Evolutionary conservation across 2,113 vertebrate genomes (phyloP).

Genomic region (Prochilodus magdalenae): DNA sequence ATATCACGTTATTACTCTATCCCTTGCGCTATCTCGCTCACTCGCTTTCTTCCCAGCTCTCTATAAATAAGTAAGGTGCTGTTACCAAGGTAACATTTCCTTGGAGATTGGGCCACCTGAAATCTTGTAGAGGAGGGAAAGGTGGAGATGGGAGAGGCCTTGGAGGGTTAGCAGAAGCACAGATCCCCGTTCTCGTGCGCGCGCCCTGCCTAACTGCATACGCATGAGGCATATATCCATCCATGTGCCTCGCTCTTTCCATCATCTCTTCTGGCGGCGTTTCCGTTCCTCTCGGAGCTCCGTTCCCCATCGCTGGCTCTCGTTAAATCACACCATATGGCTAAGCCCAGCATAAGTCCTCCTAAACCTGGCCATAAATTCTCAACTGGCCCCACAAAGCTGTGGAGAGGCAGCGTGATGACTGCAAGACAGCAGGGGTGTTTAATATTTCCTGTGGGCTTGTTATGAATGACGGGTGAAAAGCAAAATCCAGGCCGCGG

Average conservation of each 20-base stretch:
- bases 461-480: not conserved
- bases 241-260: not conserved
- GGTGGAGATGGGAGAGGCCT: slow-evolving; percentile 41
- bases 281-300: not conserved
- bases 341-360: slow-evolving; percentile 32
- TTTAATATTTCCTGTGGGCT: not conserved
- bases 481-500: too few relatives aligned
- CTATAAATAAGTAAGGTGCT: slow-evolving; percentile 80
- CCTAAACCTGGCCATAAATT: slow-evolving; percentile 28
- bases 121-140: slow-evolving; percentile 61
- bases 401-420: slow-evolving; percentile 13
- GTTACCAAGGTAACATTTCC: slow-evolving; percentile 83
- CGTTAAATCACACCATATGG: slow-evolving; percentile 51
- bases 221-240: slow-evolving; percentile 38
- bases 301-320: slow-evolving; percentile 1
- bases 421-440: not conserved
- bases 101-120: slow-evolving; percentile 74
- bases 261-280: slow-evolving; percentile 14
- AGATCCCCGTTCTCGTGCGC: not conserved
- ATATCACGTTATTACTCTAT: slow-evolving; percentile 5
- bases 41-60: slow-evolving; percentile 44
- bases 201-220: not conserved
- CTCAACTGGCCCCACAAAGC: slow-evolving; percentile 15
- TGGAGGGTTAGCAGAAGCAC: slow-evolving; percentile 13
- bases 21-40: slow-evolving; percentile 12